Evolutionary conservation across 2,888 invertebrate genomes (phyloP), one percentile per base, ranked within the genome.

Genomic region (Pyralis farinalis): DNA sequence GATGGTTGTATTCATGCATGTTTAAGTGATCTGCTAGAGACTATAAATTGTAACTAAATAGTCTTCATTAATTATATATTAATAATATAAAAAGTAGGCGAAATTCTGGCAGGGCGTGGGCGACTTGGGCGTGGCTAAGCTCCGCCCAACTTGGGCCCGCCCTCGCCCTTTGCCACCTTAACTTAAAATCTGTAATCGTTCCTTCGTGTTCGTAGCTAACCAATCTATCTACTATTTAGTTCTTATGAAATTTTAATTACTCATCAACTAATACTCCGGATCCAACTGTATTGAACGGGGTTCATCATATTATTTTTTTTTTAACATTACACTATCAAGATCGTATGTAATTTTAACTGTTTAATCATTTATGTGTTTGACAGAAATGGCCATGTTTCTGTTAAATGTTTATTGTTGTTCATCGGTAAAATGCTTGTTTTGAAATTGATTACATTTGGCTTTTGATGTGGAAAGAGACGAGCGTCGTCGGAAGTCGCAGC

Each of bases 131-230:
- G 87, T 83, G 85, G 70, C 76, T 45, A 59, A 43, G 79, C 86
- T 71, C 86, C 88, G 86, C 87, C 87, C 85, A 84, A 62, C 68
- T 53, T 53, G 61, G 71, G 58, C 73, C 75, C 85, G 83, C 87
- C 88, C 74, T 79, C 82, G 85, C 85, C 87, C 85, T 86, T 85
- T 71, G 65, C 78, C 71, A 82, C 76, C 75, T 84, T 81, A 79
- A 73, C 62, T 72, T 65, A 76, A 76, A 78, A 74, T 74, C 72
- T 72, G 65, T 66, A 69, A 70, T 59, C 67, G 60, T 58, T 69
- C 56, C 72, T 71, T 67, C 65, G 63, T 65, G 62, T 63, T 68
- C 59, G 63, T 63, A 67, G 56, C 62, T 63, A 69, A 63, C 61
- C 63, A 69, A 63, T 66, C 62, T 63, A 69, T 56, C 52, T 50